A percentile compares a stretch with the other conserved stretches of the same genome.
phyloP scores from a whole-genome alignment of 2,888 invertebrate genomes.

The Drosophila mayaguana region DNA sequence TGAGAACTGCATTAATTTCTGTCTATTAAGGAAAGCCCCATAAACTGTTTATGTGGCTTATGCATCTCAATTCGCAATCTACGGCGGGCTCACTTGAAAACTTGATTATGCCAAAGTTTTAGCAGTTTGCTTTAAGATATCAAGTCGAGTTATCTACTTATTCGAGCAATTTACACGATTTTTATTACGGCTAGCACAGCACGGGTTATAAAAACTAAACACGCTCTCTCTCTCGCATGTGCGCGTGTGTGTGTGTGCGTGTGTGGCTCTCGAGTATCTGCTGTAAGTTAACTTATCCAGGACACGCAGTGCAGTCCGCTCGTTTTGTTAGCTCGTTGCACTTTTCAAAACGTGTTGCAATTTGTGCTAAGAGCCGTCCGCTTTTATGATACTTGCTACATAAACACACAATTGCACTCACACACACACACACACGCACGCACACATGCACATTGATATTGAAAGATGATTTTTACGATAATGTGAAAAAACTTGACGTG shows the following conservation, averaged over 20 bases:
- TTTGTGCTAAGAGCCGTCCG: slow-evolving; percentile 66
- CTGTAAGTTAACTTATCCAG: slow-evolving; percentile 52
- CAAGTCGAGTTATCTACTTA: slow-evolving; percentile 34
- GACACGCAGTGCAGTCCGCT: slow-evolving; percentile 49
- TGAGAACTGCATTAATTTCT: not conserved
- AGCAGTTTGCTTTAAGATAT: slow-evolving; percentile 6
- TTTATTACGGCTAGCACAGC: slow-evolving; percentile 38
- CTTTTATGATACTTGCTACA: slow-evolving; percentile 46
- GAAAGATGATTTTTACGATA: slow-evolving; percentile 78
- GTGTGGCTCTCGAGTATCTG: slow-evolving; percentile 17
- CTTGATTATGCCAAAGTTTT: not conserved
- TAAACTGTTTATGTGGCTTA: not conserved
- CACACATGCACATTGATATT: slow-evolving; percentile 42
- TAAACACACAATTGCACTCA: slow-evolving; percentile 14
- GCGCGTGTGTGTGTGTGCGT: not conserved
- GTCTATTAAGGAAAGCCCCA: not conserved
- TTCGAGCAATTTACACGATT: slow-evolving; percentile 37
- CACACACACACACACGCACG: slow-evolving; percentile 19
- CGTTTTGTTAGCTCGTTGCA: slow-evolving; percentile 62
- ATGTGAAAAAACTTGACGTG: slow-evolving; percentile 66
- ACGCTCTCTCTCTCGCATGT: slow-evolving; percentile 18
- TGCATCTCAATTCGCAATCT: not conserved
- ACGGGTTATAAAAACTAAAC: slow-evolving; percentile 52
- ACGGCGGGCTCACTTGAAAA: not conserved
- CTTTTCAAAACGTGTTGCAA: slow-evolving; percentile 72